Percentiles rank a stretch among this genome's conserved stretches.
These are phyloP conservation scores for Neotragus moschatus DNA, from an alignment of 2,113 vertebrate species.

Conservation along the genomic window DNA sequence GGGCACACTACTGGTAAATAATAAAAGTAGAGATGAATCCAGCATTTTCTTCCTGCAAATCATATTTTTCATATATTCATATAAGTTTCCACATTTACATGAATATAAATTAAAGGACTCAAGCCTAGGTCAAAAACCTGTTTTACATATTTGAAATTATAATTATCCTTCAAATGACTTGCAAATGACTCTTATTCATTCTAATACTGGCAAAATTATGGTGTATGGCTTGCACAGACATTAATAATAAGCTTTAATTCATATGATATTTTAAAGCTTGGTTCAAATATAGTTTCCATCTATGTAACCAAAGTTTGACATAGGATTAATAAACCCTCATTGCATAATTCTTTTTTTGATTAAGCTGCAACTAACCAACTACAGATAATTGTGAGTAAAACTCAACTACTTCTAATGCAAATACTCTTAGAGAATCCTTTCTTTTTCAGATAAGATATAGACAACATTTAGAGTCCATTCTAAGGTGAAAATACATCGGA, in stretches of 20 bases:
- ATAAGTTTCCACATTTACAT: not conserved
- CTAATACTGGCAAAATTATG: slow-evolving; percentile 47
- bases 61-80: not conserved
- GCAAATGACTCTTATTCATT: slow-evolving; percentile 48
- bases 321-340: not conserved
- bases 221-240: not conserved
- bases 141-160: slow-evolving; percentile 29
- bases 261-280: slow-evolving; percentile 10
- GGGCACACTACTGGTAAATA: not conserved
- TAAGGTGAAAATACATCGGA: not conserved
- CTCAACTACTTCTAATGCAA: not conserved
- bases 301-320: slow-evolving; percentile 1
- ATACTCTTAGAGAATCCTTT: not conserved
- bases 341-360: not conserved
- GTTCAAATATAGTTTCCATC: slow-evolving; percentile 22
- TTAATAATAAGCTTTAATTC: slow-evolving; percentile 48
- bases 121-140: slow-evolving; percentile 23
- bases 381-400: not conserved
- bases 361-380: not conserved
- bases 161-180: slow-evolving; percentile 45
- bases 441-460: not conserved
- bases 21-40: not conserved
- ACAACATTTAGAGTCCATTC: not conserved
- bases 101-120: not conserved
- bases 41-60: not conserved